These are phyloP conservation scores for Lepidurus couesii DNA, from an alignment of 1,140 invertebrate species.

Conservation along the genomic window DNA sequence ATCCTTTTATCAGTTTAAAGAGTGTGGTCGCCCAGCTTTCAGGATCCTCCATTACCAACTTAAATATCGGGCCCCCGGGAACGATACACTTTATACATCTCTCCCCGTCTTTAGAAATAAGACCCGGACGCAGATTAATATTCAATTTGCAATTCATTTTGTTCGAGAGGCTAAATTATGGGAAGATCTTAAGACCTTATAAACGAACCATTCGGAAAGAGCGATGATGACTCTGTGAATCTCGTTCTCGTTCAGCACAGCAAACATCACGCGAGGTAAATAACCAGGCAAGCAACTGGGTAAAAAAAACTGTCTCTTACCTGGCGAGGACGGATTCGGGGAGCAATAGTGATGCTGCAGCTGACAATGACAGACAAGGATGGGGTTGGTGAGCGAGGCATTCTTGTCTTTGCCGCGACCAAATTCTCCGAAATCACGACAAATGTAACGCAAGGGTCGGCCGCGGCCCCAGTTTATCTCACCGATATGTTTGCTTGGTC, in stretches of 20 bases:
- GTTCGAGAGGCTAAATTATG: background rate
- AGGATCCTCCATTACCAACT: too few species aligned
- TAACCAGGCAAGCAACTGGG: background rate
- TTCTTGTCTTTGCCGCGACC: background rate
- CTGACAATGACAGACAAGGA: background rate
- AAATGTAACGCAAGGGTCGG: background rate
- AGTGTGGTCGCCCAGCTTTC: too few species aligned
- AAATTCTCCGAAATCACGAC: background rate
- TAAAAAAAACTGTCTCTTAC: background rate
- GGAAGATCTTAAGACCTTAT: background rate
- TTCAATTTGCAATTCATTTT: background rate
- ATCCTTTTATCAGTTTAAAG: too few species aligned
- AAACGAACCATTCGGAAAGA: too few species aligned
- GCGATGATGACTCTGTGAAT: too few species aligned
- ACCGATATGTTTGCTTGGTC: too few species aligned
- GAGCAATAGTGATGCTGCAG: background rate
- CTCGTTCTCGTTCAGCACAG: too few species aligned
- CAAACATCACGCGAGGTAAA: background rate
- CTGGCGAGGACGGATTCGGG: background rate
- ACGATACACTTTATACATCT: too few species aligned
- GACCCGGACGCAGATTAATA: too few species aligned
- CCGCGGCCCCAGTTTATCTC: background rate
- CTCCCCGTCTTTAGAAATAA: too few species aligned
- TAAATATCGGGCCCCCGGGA: too few species aligned
- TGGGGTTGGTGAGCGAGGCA: background rate